A percentile compares a stretch with the other conserved stretches of the same genome.
Evolutionary conservation across 2,797 vertebrate species (phyloP).

Genomic region (Yasuhikotakia modesta): DNA sequence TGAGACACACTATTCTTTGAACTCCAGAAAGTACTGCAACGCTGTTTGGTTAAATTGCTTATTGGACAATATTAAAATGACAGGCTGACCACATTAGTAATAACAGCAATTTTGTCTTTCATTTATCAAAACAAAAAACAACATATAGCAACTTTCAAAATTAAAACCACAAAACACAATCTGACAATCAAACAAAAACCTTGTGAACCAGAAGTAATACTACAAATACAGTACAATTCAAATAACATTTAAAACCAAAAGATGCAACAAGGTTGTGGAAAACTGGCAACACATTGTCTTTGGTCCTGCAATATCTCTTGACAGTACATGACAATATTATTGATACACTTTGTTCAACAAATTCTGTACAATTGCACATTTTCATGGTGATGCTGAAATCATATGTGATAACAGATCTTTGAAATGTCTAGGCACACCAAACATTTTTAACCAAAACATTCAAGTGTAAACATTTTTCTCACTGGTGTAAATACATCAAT

Average conservation of each 20-base stretch:
- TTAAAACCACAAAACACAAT: not conserved
- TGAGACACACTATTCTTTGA: constrained; percentile 44
- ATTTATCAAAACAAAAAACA: constrained; percentile 19
- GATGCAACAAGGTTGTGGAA: not conserved
- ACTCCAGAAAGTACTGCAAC: not conserved
- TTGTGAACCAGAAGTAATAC: constrained; percentile 1
- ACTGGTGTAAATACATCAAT: not conserved
- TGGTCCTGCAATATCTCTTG: constrained; percentile 40
- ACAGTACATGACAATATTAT: not conserved
- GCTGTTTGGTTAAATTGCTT: not conserved
- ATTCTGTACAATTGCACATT: constrained; percentile 30
- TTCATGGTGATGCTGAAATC: not conserved
- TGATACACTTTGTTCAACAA: not conserved
- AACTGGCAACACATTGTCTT: constrained; percentile 19
- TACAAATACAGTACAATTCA: constrained; percentile 13
- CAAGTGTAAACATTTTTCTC: not conserved
- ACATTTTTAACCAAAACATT: no score
- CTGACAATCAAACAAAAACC: constrained; percentile 31
- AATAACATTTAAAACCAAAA: constrained; percentile 11
- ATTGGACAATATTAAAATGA: not conserved
- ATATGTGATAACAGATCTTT: constrained; percentile 6
- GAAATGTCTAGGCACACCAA: not conserved
- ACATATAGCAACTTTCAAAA: not conserved
- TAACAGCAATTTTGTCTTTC: constrained; percentile 11
- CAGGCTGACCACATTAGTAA: constrained; percentile 29